Conservation (phyloP, 2,888 invertebrate genomes). For the Flexamia atlantica region DNA sequence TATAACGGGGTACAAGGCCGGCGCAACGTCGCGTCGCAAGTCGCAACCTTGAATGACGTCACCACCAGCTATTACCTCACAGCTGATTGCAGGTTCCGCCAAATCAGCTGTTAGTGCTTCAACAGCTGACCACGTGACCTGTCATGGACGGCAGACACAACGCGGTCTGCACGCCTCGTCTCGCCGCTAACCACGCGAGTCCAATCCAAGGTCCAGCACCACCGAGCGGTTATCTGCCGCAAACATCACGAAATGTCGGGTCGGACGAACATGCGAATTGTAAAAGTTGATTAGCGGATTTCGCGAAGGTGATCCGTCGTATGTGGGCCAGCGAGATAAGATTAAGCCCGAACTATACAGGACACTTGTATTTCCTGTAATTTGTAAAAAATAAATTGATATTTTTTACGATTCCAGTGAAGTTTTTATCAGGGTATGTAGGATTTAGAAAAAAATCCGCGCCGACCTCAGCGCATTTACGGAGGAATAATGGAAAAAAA, state of each 20-base stretch:
- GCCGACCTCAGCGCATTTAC: no score
- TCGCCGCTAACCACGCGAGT: background rate
- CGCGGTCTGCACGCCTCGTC: background rate
- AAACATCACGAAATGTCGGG: background rate
- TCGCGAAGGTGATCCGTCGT: background rate
- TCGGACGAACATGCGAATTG: background rate
- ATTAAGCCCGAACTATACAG: no score
- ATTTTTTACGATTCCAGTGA: no score
- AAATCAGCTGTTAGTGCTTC: constrained; percentile 27
- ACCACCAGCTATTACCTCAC: background rate
- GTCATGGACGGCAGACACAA: background rate
- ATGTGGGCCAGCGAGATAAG: background rate
- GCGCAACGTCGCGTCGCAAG: background rate
- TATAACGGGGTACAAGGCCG: background rate
- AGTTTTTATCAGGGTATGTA: no score
- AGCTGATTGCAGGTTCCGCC: constrained; percentile 28
- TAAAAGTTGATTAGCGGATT: constrained; percentile 1
- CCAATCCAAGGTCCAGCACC: background rate
- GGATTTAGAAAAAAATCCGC: no score
- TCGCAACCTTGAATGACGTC: constrained; percentile 13
- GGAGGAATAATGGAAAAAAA: no score
- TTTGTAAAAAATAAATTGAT: no score
- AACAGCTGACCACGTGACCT: background rate
- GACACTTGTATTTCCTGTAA: no score
- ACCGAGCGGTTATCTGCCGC: background rate